Conservation (phyloP, 1,140 invertebrate species). For the Amyelois transitella region DNA sequence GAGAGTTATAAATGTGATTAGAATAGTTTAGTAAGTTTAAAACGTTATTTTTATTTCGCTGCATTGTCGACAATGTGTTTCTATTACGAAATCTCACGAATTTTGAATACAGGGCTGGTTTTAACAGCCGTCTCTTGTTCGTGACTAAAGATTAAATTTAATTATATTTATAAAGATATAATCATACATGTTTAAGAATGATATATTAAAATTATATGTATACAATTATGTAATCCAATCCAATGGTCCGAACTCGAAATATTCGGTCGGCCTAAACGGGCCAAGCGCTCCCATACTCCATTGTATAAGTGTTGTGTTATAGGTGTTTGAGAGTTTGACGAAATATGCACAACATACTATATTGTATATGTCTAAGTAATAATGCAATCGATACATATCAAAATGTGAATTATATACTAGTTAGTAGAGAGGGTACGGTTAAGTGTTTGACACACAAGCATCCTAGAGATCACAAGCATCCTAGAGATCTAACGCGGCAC, state of each 20-base stretch:
- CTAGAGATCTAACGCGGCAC: too few relatives aligned
- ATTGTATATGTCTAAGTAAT: background rate
- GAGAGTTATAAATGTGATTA: background rate
- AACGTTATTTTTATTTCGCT: background rate
- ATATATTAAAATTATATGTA: background rate
- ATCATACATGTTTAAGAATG: background rate
- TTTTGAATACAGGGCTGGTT: background rate
- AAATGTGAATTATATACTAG: background rate
- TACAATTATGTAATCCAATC: background rate
- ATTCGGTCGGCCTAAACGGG: background rate
- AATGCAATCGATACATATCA: background rate
- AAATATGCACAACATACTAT: background rate
- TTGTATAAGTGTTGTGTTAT: background rate
- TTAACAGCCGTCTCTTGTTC: background rate
- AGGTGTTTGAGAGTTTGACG: background rate
- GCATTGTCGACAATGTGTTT: background rate
- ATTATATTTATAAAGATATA: background rate
- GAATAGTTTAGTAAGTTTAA: background rate
- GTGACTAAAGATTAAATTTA: background rate
- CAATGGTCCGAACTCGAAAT: background rate
- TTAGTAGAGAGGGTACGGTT: background rate
- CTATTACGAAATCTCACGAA: background rate
- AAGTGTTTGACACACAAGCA: background rate
- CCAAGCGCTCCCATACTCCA: background rate
- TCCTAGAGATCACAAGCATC: background rate